These are phyloP conservation scores for Drosophila willistoni DNA, from an alignment of 1,140 invertebrate genomes.

Conservation along the genomic window DNA sequence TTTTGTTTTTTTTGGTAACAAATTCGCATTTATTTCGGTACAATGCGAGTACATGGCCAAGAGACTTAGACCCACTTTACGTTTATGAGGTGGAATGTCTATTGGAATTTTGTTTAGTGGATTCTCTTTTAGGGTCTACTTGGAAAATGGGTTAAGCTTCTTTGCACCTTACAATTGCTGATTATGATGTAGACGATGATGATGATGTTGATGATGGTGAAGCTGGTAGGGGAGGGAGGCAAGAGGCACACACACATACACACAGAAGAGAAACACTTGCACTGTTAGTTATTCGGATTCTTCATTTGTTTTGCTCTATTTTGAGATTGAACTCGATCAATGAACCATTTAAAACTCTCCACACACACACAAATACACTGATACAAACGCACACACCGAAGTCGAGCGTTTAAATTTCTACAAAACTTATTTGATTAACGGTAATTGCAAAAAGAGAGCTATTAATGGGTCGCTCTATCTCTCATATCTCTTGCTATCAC, in stretches of 20 bases:
- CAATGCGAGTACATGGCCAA: not conserved
- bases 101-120: conserved; percentile 2
- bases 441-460: conserved; percentile 65
- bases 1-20: conserved; percentile 1
- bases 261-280: conserved; percentile 56
- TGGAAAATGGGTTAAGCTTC: conserved; percentile 2
- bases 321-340: conserved; percentile 72
- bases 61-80: not conserved
- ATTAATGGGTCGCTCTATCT: conserved; percentile 25
- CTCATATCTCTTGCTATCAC: conserved; percentile 15
- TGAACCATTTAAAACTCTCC: conserved; percentile 68
- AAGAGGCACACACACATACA: conserved; percentile 35
- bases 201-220: not conserved
- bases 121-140: not conserved
- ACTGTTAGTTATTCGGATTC: conserved; percentile 43
- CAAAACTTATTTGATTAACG: conserved; percentile 80
- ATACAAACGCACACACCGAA: conserved; percentile 44
- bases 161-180: conserved; percentile 18
- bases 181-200: conserved; percentile 17
- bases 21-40: not conserved
- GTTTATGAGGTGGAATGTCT: not conserved
- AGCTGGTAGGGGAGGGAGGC: not conserved
- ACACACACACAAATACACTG: conserved; percentile 38
- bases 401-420: conserved; percentile 77
- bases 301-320: conserved; percentile 61